A percentile compares a stretch with the other conserved stretches of the same genome.
Evolutionary conservation across 2,888 invertebrate species (phyloP).

Genomic region (Serrognathus titanus): DNA sequence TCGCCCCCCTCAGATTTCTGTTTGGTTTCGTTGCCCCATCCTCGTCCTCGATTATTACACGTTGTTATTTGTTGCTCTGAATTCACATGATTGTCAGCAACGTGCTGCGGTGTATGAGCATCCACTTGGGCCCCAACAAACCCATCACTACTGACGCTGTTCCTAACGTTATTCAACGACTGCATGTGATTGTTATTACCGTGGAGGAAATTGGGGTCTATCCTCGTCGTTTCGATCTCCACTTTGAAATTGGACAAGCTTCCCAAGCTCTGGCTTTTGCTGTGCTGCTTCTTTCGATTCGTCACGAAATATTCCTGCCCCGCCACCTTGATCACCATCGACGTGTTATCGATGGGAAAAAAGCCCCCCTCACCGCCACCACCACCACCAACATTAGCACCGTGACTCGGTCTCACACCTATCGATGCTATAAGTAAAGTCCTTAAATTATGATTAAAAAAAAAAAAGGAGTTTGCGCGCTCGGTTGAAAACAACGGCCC

Average conservation of each 20-base stretch:
- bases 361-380: neutral
- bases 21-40: neutral
- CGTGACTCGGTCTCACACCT: neutral
- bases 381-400: too few species aligned
- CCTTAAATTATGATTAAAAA: neutral
- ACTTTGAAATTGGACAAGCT: conserved; percentile 44
- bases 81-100: too few species aligned
- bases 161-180: neutral
- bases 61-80: too few species aligned
- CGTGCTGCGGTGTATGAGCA: neutral
- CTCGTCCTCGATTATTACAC: neutral
- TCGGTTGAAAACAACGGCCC: too few species aligned
- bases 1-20: neutral
- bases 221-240: conserved; percentile 37
- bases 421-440: conserved; percentile 1
- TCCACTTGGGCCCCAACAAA: neutral
- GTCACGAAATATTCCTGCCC: conserved; percentile 48
- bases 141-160: neutral
- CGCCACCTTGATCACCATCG: conserved; percentile 49
- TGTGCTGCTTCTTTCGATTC: conserved; percentile 42
- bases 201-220: neutral
- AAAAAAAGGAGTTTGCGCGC: too few species aligned
- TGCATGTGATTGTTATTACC: neutral
- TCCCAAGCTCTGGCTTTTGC: conserved; percentile 46
- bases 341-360: conserved; percentile 38